Percentiles rank a stretch among this genome's conserved stretches.
These are phyloP conservation scores for Hesperia comma DNA, from an alignment of 2,888 invertebrate genomes.

Conservation along the genomic window DNA sequence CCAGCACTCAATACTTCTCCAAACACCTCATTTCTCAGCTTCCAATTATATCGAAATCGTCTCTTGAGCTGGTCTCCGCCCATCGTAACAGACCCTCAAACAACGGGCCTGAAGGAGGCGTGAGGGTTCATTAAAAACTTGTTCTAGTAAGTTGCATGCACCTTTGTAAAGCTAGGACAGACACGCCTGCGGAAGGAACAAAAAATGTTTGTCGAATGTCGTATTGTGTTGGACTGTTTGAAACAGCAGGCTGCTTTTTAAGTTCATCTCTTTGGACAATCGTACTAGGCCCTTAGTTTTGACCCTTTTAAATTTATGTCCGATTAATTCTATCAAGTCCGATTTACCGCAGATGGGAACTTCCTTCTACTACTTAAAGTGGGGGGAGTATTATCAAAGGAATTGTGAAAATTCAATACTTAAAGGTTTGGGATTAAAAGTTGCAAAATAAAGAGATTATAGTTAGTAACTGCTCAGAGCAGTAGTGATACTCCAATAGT, in stretches of 20 bases:
- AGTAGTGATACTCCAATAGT: too few relatives aligned
- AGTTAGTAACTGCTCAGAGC: too few relatives aligned
- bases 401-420: too few relatives aligned
- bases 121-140: conserved; percentile 20
- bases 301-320: too few relatives aligned
- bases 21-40: conserved; percentile 23
- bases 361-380: too few relatives aligned
- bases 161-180: conserved; percentile 12
- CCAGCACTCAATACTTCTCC: not conserved
- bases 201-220: conserved; percentile 11
- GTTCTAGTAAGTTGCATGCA: conserved; percentile 2
- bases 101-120: conserved; percentile 15
- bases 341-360: too few relatives aligned
- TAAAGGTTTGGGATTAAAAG: too few relatives aligned
- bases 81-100: conserved; percentile 28
- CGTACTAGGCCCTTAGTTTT: too few relatives aligned
- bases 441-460: too few relatives aligned
- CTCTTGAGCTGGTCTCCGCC: conserved; percentile 24
- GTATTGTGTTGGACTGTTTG: conserved; percentile 11
- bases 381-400: too few relatives aligned
- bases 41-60: conserved; percentile 23
- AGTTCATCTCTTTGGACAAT: too few relatives aligned
- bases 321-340: too few relatives aligned
- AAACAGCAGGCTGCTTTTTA: conserved; percentile 21
- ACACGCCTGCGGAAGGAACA: conserved; percentile 23